These are phyloP conservation scores for Erithacus rubecula DNA, from an alignment of 2,797 vertebrate species.

Conservation along the genomic window DNA sequence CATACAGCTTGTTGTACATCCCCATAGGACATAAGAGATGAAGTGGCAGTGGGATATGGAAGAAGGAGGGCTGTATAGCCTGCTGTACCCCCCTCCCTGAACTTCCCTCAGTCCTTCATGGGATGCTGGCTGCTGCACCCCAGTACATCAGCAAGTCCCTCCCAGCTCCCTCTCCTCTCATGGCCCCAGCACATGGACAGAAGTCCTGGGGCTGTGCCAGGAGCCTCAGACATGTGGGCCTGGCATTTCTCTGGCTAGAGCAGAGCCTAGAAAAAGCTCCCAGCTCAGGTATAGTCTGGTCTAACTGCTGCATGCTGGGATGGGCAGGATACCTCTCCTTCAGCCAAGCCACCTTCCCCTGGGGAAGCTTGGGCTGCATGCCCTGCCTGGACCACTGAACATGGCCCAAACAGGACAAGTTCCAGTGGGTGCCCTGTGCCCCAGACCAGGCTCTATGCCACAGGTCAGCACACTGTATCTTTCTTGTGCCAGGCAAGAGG, in stretches of 20 bases:
- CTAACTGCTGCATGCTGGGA: background rate
- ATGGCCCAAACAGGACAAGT: background rate
- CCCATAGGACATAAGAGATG: background rate
- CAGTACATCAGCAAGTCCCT: background rate
- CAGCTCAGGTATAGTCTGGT: background rate
- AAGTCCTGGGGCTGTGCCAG: background rate
- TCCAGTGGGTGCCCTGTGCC: background rate
- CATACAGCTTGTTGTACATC: background rate
- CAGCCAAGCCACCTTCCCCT: background rate
- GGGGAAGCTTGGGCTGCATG: background rate
- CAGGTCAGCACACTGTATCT: background rate
- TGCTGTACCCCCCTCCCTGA: rapidly evolving
- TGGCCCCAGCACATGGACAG: background rate
- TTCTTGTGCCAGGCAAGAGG: background rate
- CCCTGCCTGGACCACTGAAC: background rate
- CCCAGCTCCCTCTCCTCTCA: background rate
- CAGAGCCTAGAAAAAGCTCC: background rate
- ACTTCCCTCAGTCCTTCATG: rapidly evolving
- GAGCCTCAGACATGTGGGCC: background rate
- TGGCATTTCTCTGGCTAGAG: background rate
- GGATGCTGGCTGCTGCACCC: background rate
- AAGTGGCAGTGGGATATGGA: background rate
- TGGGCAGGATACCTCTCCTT: background rate
- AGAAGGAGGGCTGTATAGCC: background rate
- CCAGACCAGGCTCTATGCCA: background rate